A percentile compares a stretch with the other conserved stretches of the same genome.
phyloP scores from a whole-genome alignment of 2,113 vertebrate genomes.

The Scomber scombrus region DNA sequence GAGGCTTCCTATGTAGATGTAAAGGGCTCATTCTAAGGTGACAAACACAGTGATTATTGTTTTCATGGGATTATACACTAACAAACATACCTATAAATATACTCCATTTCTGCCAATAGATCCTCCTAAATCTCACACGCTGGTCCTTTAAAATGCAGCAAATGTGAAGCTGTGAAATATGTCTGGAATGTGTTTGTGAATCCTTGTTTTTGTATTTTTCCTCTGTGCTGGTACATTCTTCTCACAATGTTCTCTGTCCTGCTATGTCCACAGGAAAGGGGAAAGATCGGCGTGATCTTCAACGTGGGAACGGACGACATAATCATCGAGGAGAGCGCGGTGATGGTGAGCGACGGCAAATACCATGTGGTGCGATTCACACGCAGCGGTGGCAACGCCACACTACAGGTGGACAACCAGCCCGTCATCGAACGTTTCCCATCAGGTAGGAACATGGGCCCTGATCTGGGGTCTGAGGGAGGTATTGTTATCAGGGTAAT shows the following conservation, averaged over 20 bases:
- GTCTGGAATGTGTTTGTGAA: background rate
- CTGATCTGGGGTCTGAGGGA: background rate
- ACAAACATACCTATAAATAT: no score
- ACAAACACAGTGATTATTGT: no score
- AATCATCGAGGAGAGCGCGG: slow-evolving; percentile 91
- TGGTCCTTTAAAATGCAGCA: no score
- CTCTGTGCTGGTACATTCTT: background rate
- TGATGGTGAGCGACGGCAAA: slow-evolving; percentile 94
- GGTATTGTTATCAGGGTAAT: background rate
- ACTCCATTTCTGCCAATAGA: no score
- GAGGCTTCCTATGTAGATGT: no score
- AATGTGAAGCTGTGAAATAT: no score
- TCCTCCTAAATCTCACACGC: no score
- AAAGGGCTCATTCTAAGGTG: no score
- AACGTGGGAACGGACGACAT: slow-evolving; percentile 97
- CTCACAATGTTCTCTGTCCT: background rate
- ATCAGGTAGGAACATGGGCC: slow-evolving; percentile 85
- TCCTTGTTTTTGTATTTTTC: background rate
- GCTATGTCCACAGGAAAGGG: slow-evolving; percentile 86
- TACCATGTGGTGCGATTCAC: slow-evolving; percentile 97
- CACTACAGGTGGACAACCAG: slow-evolving; percentile 96
- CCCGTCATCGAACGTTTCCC: slow-evolving; percentile 95
- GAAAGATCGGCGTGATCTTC: slow-evolving; percentile 94
- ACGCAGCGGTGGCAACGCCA: slow-evolving; percentile 94
- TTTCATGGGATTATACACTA: no score